A percentile compares a stretch with the other conserved stretches of the same genome.
Evolutionary conservation across 2,113 vertebrate species (phyloP).

Genomic region (Calonectris borealis): DNA sequence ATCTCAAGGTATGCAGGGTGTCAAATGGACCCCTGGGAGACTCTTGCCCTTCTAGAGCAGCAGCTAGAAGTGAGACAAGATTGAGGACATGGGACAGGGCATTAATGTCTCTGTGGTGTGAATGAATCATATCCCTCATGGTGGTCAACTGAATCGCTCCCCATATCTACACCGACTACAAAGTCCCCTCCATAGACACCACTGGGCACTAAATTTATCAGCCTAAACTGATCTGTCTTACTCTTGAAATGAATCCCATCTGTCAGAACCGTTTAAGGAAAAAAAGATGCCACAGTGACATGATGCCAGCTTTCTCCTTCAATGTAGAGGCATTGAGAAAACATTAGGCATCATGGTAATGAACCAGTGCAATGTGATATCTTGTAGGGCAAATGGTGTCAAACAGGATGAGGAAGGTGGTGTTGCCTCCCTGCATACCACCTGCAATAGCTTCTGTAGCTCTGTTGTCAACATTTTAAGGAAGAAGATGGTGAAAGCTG

Average conservation of each 20-base stretch:
- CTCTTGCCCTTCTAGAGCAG: not conserved
- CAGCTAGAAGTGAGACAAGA: not conserved
- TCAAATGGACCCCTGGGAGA: not conserved
- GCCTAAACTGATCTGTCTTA: not conserved
- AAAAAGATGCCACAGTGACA: not conserved
- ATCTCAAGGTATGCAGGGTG: not conserved
- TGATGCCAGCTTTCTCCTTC: not conserved
- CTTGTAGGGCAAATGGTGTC: not conserved
- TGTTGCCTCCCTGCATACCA: not conserved
- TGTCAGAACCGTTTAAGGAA: not conserved
- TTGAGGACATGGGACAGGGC: not conserved
- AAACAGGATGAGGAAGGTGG: not conserved
- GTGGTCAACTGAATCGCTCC: not conserved
- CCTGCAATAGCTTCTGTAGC: not conserved
- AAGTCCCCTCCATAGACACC: not conserved
- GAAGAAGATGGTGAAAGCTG: not conserved
- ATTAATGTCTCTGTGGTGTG: not conserved
- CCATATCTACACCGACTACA: rapidly evolving
- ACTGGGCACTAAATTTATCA: not conserved
- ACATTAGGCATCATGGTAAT: not conserved
- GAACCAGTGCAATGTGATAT: not conserved
- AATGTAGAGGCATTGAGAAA: not conserved
- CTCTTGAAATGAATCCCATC: not conserved
- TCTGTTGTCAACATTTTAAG: not conserved
- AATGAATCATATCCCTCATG: not conserved